A percentile compares a stretch with the other conserved stretches of the same genome.
phyloP scores from a whole-genome alignment of 2,113 vertebrate species.

The Melanotaenia duboulayi region DNA sequence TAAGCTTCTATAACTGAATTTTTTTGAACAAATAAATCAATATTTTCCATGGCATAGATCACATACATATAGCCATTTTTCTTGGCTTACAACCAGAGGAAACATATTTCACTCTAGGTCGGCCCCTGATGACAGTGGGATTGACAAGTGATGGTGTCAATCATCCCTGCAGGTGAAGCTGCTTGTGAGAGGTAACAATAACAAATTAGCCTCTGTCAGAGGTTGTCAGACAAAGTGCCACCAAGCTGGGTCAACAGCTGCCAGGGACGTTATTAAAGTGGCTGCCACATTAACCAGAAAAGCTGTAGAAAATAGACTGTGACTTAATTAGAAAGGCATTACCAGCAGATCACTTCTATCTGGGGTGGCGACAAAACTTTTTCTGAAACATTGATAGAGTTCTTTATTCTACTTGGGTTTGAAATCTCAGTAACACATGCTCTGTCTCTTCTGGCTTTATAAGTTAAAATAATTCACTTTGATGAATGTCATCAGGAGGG shows the following conservation, averaged over 20 bases:
- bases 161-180: conserved; percentile 59
- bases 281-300: conserved; percentile 55
- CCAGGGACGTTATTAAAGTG: conserved; percentile 59
- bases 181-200: conserved; percentile 37
- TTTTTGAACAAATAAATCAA: conserved; percentile 7
- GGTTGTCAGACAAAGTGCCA: conserved; percentile 50
- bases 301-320: conserved; percentile 43
- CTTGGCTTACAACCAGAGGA: neutral
- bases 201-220: conserved; percentile 73
- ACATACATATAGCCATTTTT: neutral
- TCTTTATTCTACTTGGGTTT: conserved; percentile 16
- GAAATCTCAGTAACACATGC: conserved; percentile 15
- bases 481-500: neutral
- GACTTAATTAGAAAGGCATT: conserved; percentile 61
- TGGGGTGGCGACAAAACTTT: conserved; percentile 36
- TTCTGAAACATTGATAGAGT: conserved; percentile 18
- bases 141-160: conserved; percentile 46
- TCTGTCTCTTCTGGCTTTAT: conserved; percentile 4
- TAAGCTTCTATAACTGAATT: conserved; percentile 9
- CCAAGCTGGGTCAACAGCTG: conserved; percentile 66
- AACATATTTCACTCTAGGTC: conserved; percentile 8
- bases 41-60: neutral
- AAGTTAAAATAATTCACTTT: conserved; percentile 17
- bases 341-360: conserved; percentile 37
- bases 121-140: conserved; percentile 31